Conservation (phyloP, 1,140 invertebrate species). For the Akabosia matsudoensis region DNA sequence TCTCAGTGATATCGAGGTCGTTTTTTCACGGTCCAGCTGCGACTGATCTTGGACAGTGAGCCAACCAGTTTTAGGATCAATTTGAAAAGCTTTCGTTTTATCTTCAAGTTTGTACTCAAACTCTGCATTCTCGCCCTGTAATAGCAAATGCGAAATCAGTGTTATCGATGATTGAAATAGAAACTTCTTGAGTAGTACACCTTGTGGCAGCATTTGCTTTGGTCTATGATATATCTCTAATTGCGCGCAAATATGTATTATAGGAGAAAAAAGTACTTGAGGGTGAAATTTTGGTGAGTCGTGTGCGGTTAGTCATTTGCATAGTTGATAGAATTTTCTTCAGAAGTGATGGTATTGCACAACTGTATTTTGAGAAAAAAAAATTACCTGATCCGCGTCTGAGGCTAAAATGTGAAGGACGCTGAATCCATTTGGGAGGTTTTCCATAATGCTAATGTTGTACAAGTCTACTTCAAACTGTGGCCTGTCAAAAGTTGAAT, state of each 20-base stretch:
- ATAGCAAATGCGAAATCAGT: background rate
- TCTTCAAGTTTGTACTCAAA: conserved; percentile 76
- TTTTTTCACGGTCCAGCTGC: conserved; percentile 72
- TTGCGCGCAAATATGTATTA: no score
- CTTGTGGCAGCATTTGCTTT: conserved; percentile 1
- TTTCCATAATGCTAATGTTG: conserved; percentile 87
- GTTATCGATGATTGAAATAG: no score
- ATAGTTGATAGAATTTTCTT: no score
- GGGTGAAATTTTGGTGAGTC: no score
- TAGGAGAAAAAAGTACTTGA: no score
- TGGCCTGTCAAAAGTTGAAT: conserved; percentile 55
- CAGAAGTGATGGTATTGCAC: no score
- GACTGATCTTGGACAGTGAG: conserved; percentile 74
- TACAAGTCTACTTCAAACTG: conserved; percentile 83
- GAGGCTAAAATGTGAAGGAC: conserved; percentile 74
- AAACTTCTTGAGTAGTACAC: background rate
- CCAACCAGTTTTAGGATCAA: conserved; percentile 76
- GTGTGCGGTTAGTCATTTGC: no score
- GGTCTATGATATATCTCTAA: no score
- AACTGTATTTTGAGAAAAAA: no score
- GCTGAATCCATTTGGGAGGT: conserved; percentile 79
- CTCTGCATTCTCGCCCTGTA: conserved; percentile 71
- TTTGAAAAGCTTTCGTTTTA: conserved; percentile 68
- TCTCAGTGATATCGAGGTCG: conserved; percentile 64
- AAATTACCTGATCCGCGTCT: conserved; percentile 65